Percentiles rank a stretch among this genome's conserved stretches.
Evolutionary conservation across 2,113 vertebrate genomes (phyloP).

Genomic region (Clinocottus analis): DNA sequence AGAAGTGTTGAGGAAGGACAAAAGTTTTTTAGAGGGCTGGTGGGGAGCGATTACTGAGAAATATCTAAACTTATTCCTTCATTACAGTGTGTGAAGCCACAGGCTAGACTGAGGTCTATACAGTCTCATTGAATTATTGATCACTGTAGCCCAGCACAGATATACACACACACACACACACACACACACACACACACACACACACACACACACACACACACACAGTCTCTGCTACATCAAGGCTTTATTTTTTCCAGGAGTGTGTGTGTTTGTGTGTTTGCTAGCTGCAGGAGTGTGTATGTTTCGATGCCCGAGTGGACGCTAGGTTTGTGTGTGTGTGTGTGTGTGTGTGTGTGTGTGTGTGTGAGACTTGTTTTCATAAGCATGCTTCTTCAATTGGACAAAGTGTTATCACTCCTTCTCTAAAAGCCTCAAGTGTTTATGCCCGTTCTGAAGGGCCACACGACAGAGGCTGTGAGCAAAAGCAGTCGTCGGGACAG

Average conservation of each 20-base stretch:
- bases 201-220: constrained; percentile 14
- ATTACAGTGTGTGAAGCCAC: constrained; percentile 32
- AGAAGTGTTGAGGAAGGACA: neutral
- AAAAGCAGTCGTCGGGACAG: neutral
- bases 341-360: too few relatives aligned
- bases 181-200: too few relatives aligned
- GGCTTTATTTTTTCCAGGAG: constrained; percentile 8
- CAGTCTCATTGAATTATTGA: constrained; percentile 53
- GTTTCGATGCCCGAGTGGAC: neutral
- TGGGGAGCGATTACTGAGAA: neutral
- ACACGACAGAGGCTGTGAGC: neutral
- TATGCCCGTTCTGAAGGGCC: neutral
- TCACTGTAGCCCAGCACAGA: constrained; percentile 26
- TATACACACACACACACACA: constrained; percentile 9
- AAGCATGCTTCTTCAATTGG: neutral
- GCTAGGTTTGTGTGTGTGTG: neutral
- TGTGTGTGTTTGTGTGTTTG: neutral
- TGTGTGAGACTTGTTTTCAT: too few relatives aligned
- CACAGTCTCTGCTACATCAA: neutral
- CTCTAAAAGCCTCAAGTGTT: neutral
- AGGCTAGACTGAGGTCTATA: constrained; percentile 31
- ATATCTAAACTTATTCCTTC: constrained; percentile 29
- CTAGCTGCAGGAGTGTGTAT: neutral
- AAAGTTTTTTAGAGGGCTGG: constrained; percentile 1
- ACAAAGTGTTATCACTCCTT: neutral